Evolutionary conservation across 2,113 vertebrate genomes (phyloP).

Genomic region (Pituophis catenifer): DNA sequence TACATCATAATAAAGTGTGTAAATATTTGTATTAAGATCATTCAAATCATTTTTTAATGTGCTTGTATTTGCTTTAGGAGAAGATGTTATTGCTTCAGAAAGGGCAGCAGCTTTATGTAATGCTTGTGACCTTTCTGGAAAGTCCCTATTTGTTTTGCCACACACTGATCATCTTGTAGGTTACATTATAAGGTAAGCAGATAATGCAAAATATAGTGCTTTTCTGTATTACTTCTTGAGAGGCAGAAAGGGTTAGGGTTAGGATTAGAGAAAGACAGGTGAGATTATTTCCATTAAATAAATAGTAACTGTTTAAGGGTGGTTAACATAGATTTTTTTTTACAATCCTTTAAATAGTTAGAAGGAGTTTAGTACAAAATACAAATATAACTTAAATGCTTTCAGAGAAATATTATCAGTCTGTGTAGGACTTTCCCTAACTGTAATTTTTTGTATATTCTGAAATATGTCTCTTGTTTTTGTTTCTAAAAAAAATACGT

Average conservation of each 20-base stretch:
- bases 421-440: neutral
- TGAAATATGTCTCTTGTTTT: neutral
- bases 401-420: neutral
- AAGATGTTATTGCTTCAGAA: slow-evolving; percentile 94
- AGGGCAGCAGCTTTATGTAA: slow-evolving; percentile 89
- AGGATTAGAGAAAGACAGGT: neutral
- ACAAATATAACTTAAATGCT: neutral
- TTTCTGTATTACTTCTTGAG: neutral
- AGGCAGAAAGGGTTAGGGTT: too few species aligned
- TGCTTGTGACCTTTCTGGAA: slow-evolving; percentile 93
- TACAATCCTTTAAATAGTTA: neutral
- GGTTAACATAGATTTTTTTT: neutral
- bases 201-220: neutral
- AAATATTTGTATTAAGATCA: neutral
- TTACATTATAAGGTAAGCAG: slow-evolving; percentile 91
- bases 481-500: neutral
- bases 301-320: neutral
- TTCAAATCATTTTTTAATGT: neutral
- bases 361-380: neutral
- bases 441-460: neutral
- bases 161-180: slow-evolving; percentile 98
- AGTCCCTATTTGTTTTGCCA: slow-evolving; percentile 94
- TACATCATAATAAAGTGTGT: neutral
- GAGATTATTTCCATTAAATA: neutral
- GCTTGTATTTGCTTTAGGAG: slow-evolving; percentile 73